These are phyloP conservation scores for Venustoraphidia nigricollis DNA, from an alignment of 2,888 invertebrate genomes.

Conservation along the genomic window DNA sequence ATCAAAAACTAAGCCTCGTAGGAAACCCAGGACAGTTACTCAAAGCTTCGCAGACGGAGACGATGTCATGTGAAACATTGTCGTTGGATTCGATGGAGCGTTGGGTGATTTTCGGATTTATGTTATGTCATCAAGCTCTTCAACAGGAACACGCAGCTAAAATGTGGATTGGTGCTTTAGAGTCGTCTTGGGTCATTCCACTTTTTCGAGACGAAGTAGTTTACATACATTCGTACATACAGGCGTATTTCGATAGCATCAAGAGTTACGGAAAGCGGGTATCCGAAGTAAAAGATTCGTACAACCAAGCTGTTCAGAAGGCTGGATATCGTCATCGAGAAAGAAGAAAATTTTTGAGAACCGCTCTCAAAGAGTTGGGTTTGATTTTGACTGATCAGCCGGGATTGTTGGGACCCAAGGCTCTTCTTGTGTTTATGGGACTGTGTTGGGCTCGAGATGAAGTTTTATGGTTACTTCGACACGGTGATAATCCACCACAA, in stretches of 20 bases:
- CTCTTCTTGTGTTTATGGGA: slow-evolving; percentile 90
- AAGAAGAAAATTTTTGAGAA: slow-evolving; percentile 86
- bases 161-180: slow-evolving; percentile 83
- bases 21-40: slow-evolving; percentile 88
- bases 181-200: slow-evolving; percentile 87
- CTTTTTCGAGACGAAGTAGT: slow-evolving; percentile 95
- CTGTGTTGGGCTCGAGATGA: slow-evolving; percentile 93
- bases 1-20: slow-evolving; percentile 83
- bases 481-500: slow-evolving; percentile 87
- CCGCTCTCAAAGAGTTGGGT: slow-evolving; percentile 87
- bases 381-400: slow-evolving; percentile 96
- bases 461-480: slow-evolving; percentile 89
- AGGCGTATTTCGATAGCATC: slow-evolving; percentile 82
- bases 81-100: slow-evolving; percentile 90
- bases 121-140: slow-evolving; percentile 78
- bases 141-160: slow-evolving; percentile 67
- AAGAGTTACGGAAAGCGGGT: slow-evolving; percentile 89
- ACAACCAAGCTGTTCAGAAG: slow-evolving; percentile 77
- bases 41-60: slow-evolving; percentile 88
- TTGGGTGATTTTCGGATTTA: slow-evolving; percentile 92
- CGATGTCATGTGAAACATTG: slow-evolving; percentile 94
- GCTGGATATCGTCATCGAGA: slow-evolving; percentile 88
- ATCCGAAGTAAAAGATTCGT: slow-evolving; percentile 91
- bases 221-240: slow-evolving; percentile 86
- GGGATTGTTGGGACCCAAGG: slow-evolving; percentile 93